Base-by-base conservation (phyloP, 2,888 invertebrate genomes). In the Xiphydria camelus region DNA sequence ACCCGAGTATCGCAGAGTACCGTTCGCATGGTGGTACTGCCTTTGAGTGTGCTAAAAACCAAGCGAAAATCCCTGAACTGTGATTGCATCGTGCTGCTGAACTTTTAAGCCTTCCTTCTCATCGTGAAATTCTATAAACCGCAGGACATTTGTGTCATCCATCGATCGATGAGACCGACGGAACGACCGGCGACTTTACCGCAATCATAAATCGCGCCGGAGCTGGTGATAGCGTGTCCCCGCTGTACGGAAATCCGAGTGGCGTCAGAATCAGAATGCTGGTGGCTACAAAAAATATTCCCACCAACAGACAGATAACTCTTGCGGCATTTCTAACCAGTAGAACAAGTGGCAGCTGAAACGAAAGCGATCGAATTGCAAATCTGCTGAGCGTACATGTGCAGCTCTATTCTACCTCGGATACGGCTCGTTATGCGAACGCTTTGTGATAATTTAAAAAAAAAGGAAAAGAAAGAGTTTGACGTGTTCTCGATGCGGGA, bases 171-270 rank as follows among this genome's bases (percentile, higher is more conserved):
- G n/a, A n/a, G n/a, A n/a, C n/a, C n/a, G 23, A 34, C 22, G 19
- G 12, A 50, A 29, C 15, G 46, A 34, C 35, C 19, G 23, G n/a
- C 22, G 41, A 29, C 65, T 77, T 78, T 76, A 87, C 91, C 75
- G 86, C 80, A 65, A 89, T 78, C 82, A 90, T 85, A 64, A 87
- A 82, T 47, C 91, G 80, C 77, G 91, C 87, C 37, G 89, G 87
- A 21, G 86, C 81, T 9, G 86, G 83, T 32, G 80, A 75, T 6
- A 75, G 68, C 3, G 79, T 76, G 61, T 85, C 81, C 10, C 82
- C 83, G 53, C 84, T 83, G 77, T 89, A 92, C 0, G 91, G 87
- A 70, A 86, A 86, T 36, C 89, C 87, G 44, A 87, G 75, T 17
- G 84, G 83, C n/a, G 87, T 87, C 37, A 84, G 77, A 49, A 83